Base-by-base conservation (phyloP, 1,140 invertebrate genomes). In the Pseudomyrmex flavicornis region DNA sequence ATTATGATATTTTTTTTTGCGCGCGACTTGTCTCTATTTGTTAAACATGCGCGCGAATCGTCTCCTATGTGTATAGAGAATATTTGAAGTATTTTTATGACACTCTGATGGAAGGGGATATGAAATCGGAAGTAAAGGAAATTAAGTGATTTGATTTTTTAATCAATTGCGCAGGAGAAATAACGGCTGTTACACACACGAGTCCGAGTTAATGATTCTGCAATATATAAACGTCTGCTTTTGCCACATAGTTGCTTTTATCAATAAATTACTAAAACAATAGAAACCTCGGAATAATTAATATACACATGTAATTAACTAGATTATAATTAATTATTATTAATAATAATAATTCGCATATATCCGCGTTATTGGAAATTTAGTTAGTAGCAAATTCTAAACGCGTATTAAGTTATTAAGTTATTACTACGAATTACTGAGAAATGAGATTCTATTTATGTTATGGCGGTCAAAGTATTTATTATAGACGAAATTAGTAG, bases 181-280 rank as follows among this genome's bases (percentile, higher is more conserved):
- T 35, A 35, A 35, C 35, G 35, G 35, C 35, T 35, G 5, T 54
- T 58, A 26, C 26, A 20, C 0, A n/a, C 9, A 17, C 2, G 44
- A 7, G 17, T 76, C 50, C 50, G 12, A 22, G 20, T 61, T 46
- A 44, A 44, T 44, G 61, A 66, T 68, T 77, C 44, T 77, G 26
- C 3, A 68, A 50, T 56, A 9, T 54, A 5, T 35, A 35, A 35
- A 20, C 15, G 7, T 46, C 10, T 44, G 13, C 35, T 17, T 17
- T 17, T 17, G 26, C 15, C 46, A 7, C 7, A 26, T 35, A 44
- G 22, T 52, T 56, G 13, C 22, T 69, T 56, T n/a, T 50, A 80
- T 79, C 50, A 44, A 35, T n/a, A 79, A 70, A 48, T 80, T 44
- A 80, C 7, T 46, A 48, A 59, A 59, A 72, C n/a, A 69, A 79